Evolutionary conservation across 2,888 invertebrate genomes (phyloP).

Genomic region (Liopterus haemorrhoidalis): DNA sequence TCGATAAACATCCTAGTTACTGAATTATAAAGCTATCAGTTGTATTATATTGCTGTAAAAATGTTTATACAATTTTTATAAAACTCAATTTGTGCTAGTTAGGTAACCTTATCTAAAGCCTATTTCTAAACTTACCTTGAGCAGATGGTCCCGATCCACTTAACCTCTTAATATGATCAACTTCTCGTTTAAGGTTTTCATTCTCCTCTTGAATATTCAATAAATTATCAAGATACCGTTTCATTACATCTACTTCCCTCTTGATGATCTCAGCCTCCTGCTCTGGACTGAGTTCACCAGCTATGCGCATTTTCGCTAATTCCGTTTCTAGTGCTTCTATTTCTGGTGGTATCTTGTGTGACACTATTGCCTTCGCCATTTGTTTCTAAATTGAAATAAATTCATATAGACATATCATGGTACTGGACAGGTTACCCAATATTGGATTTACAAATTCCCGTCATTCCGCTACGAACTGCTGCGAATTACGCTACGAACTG

Average conservation of each 20-base stretch:
- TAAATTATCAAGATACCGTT: slow-evolving; percentile 40
- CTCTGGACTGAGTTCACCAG: slow-evolving; percentile 33
- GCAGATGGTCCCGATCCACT: no score
- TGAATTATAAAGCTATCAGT: no score
- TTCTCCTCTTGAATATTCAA: slow-evolving; percentile 40
- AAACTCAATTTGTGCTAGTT: no score
- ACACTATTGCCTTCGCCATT: slow-evolving; percentile 10
- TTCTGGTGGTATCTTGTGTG: slow-evolving; percentile 28
- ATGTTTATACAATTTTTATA: no score
- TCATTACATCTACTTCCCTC: slow-evolving; percentile 40
- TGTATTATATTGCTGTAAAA: no score
- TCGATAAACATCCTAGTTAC: no score
- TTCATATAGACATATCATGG: not conserved
- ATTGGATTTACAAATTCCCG: no score
- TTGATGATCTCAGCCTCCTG: slow-evolving; percentile 38
- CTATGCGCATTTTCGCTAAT: slow-evolving; percentile 34
- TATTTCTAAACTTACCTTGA: no score
- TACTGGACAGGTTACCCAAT: no score
- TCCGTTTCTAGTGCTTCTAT: slow-evolving; percentile 37
- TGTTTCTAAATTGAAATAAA: slow-evolving; percentile 8
- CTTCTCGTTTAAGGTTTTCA: slow-evolving; percentile 34
- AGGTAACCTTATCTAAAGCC: no score
- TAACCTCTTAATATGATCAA: slow-evolving; percentile 17
- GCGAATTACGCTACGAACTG: no score
- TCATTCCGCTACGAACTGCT: no score